phyloP scores from a whole-genome alignment of 2,113 vertebrate species.

The Uropsilus gracilis region DNA sequence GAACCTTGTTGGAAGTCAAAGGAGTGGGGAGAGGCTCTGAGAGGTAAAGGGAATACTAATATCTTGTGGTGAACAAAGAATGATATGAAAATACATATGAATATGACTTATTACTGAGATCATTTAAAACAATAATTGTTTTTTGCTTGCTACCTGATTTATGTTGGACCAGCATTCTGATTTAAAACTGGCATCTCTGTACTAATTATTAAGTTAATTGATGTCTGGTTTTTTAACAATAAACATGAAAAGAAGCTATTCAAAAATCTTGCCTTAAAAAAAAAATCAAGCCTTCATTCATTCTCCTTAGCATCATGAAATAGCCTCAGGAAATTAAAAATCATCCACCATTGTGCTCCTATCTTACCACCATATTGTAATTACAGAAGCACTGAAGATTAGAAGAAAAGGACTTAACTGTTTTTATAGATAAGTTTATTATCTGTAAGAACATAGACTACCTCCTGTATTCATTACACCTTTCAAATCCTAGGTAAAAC shows the following conservation, averaged over 20 bases:
- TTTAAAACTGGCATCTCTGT: constrained; percentile 11
- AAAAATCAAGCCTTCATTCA: constrained; percentile 24
- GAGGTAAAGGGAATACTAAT: not conserved
- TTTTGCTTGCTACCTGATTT: not conserved
- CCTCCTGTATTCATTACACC: not conserved
- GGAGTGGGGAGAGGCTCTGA: not conserved
- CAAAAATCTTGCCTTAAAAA: not conserved
- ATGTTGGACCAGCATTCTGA: not conserved
- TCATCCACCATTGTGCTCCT: not conserved
- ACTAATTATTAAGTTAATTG: constrained; percentile 38
- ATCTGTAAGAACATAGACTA: not conserved
- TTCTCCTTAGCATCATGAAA: not conserved
- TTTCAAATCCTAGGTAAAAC: constrained; percentile 38
- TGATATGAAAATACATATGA: not conserved
- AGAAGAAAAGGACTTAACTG: constrained; percentile 5
- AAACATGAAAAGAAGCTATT: constrained; percentile 8
- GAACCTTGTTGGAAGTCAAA: not conserved
- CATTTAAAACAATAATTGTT: not conserved
- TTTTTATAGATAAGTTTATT: constrained; percentile 38
- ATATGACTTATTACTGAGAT: not conserved
- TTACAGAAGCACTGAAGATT: constrained; percentile 19
- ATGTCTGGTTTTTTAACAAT: constrained; percentile 48
- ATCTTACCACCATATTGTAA: not conserved
- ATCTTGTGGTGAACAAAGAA: not conserved
- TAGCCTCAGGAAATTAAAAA: constrained; percentile 18